Evolutionary conservation across 2,113 vertebrate species (phyloP).

Genomic region (Hyaena hyaena): DNA sequence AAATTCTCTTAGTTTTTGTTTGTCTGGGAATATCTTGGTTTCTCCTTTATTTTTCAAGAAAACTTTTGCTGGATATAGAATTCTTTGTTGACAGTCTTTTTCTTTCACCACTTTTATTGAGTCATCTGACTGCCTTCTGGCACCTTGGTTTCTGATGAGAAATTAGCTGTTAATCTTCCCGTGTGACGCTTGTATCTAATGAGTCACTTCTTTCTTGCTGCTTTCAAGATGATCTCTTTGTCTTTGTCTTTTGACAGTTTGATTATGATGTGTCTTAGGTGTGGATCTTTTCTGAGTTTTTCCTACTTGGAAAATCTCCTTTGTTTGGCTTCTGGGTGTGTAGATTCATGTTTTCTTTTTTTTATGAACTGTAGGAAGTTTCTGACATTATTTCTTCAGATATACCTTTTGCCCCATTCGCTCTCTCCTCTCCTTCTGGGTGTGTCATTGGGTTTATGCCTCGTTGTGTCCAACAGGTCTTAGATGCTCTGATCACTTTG

Average conservation of each 20-base stretch:
- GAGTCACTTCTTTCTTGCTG: slow-evolving; percentile 49
- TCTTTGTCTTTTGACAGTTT: slow-evolving; percentile 41
- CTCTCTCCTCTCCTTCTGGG: neutral
- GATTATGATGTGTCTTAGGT: slow-evolving; percentile 9
- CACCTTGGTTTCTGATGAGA: slow-evolving; percentile 22
- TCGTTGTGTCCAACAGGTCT: neutral
- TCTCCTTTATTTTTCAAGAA: neutral
- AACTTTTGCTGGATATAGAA: slow-evolving; percentile 38
- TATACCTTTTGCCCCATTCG: neutral
- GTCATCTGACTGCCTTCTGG: slow-evolving; percentile 1
- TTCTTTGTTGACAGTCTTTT: neutral
- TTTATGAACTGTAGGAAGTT: slow-evolving; percentile 3
- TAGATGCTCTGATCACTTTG: neutral
- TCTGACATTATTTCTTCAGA: slow-evolving; percentile 30
- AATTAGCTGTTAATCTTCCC: slow-evolving; percentile 28
- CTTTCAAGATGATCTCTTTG: neutral
- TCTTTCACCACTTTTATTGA: neutral
- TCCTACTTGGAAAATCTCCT: neutral
- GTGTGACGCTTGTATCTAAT: neutral
- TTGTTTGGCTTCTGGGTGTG: neutral
- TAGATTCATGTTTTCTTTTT: neutral
- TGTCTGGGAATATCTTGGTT: slow-evolving; percentile 27
- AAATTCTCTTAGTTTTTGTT: slow-evolving; percentile 41
- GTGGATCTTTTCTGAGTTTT: slow-evolving; percentile 3
- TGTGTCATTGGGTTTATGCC: neutral